Conservation (phyloP, 2,113 vertebrate species). For the Ctenodactylus gundi region DNA sequence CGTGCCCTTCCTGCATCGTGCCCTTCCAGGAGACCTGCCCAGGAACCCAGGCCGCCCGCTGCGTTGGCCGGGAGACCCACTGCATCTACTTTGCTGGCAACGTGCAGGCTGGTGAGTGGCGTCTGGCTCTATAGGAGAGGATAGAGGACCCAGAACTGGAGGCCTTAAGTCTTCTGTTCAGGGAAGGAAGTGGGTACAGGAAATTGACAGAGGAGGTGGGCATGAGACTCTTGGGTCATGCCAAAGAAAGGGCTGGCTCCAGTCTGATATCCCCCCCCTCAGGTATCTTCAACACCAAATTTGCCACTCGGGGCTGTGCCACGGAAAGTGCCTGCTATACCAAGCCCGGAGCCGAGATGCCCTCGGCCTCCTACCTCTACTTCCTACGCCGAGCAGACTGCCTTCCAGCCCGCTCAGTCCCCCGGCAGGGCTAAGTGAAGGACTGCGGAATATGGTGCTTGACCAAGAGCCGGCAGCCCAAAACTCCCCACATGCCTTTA, state of each 20-base stretch:
- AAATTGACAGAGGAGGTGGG: not conserved
- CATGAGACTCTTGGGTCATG: not conserved
- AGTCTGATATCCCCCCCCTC: not conserved
- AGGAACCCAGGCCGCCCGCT: not conserved
- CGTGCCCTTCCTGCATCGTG: conserved; percentile 58
- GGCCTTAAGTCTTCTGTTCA: not conserved
- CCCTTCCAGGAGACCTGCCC: conserved; percentile 58
- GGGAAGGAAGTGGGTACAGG: not conserved
- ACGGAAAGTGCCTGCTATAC: conserved; percentile 53
- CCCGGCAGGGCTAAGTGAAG: conserved; percentile 42
- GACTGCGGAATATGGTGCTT: not conserved
- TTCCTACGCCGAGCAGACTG: conserved; percentile 62
- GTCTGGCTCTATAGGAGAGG: not conserved
- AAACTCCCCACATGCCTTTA: not conserved
- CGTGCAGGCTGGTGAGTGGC: conserved; percentile 60
- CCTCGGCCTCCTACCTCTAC: conserved; percentile 61
- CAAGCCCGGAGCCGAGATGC: conserved; percentile 43
- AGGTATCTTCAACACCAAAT: conserved; percentile 70
- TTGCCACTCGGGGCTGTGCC: conserved; percentile 70
- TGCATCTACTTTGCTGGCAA: conserved; percentile 67
- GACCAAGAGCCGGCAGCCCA: not conserved
- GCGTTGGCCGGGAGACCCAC: conserved; percentile 64
- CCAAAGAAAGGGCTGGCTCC: not conserved
- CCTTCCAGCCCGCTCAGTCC: not conserved
- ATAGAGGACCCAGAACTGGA: not conserved